Evolutionary conservation across 1,140 invertebrate genomes (phyloP).

Genomic region (Cotesia typhae): DNA sequence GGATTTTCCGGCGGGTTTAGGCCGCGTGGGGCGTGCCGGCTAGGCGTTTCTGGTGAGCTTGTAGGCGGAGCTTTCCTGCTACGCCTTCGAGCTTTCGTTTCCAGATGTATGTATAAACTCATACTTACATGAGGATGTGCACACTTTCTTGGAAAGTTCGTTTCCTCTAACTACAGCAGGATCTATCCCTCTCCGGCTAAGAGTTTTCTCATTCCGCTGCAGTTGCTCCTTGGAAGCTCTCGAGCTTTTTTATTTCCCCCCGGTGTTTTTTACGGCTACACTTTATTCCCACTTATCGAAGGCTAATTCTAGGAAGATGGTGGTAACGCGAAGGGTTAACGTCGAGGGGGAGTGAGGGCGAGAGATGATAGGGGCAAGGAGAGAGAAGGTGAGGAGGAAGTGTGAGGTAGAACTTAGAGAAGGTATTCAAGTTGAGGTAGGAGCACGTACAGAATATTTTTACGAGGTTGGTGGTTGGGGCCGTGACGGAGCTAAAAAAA

Average conservation of each 20-base stretch:
- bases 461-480: not conserved
- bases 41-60: conserved; percentile 52
- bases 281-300: not conserved
- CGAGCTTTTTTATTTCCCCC: conserved; percentile 26
- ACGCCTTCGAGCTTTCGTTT: conserved; percentile 51
- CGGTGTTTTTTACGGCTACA: not conserved
- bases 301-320: conserved; percentile 11
- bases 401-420: too few relatives aligned
- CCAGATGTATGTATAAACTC: too few relatives aligned
- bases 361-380: too few relatives aligned
- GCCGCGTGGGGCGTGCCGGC: conserved; percentile 48
- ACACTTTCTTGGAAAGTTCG: conserved; percentile 39
- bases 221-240: conserved; percentile 13
- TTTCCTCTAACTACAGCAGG: not conserved
- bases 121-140: conserved; percentile 42
- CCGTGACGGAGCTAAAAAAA: conserved; percentile 6
- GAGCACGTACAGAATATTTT: too few relatives aligned
- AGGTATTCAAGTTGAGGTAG: too few relatives aligned
- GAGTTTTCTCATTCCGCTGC: conserved; percentile 5
- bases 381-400: too few relatives aligned
- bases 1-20: not conserved
- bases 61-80: conserved; percentile 61
- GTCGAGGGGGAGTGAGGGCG: too few relatives aligned
- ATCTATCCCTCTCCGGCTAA: conserved; percentile 1
- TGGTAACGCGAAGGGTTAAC: not conserved